Conservation (phyloP, 1,140 invertebrate genomes). For the Listronotus bonariensis region DNA sequence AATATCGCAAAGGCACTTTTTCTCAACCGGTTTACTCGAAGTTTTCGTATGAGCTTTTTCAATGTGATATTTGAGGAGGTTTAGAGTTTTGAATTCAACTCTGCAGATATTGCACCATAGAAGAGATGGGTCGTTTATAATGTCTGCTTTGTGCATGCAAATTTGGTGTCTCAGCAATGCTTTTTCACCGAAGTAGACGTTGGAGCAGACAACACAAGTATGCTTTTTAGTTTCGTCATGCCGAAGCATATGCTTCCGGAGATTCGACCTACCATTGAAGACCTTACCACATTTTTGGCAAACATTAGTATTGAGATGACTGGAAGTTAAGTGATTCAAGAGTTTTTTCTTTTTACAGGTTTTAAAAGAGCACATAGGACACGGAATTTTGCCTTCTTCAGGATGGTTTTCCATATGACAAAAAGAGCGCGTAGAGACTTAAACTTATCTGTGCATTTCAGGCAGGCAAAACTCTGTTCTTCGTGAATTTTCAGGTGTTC, state of each 20-base stretch:
- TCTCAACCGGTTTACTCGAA: slow-evolving; percentile 41
- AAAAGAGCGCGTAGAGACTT: slow-evolving; percentile 29
- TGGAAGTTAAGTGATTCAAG: slow-evolving; percentile 35
- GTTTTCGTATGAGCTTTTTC: slow-evolving; percentile 30
- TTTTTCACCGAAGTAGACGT: slow-evolving; percentile 17
- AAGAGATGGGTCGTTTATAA: slow-evolving; percentile 49
- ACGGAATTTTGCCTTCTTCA: slow-evolving; percentile 28
- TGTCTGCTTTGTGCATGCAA: slow-evolving; percentile 44
- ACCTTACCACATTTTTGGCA: slow-evolving; percentile 54
- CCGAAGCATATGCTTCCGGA: slow-evolving; percentile 59
- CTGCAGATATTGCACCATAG: slow-evolving; percentile 52
- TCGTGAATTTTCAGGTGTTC: slow-evolving; percentile 48
- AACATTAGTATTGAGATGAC: slow-evolving; percentile 48
- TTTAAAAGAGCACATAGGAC: slow-evolving; percentile 40
- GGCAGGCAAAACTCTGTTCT: slow-evolving; percentile 32
- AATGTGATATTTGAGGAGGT: slow-evolving; percentile 21
- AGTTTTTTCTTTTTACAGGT: slow-evolving; percentile 31
- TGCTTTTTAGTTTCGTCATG: slow-evolving; percentile 53
- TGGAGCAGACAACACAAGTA: slow-evolving; percentile 20
- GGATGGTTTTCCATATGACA: slow-evolving; percentile 36
- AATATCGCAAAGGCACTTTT: slow-evolving; percentile 57
- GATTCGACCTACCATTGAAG: slow-evolving; percentile 53
- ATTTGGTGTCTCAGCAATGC: slow-evolving; percentile 23
- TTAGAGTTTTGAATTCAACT: slow-evolving; percentile 44
- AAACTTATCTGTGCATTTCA: slow-evolving; percentile 32